Conservation (phyloP, 2,888 invertebrate species). For the Neoitamus cyanurus region DNA sequence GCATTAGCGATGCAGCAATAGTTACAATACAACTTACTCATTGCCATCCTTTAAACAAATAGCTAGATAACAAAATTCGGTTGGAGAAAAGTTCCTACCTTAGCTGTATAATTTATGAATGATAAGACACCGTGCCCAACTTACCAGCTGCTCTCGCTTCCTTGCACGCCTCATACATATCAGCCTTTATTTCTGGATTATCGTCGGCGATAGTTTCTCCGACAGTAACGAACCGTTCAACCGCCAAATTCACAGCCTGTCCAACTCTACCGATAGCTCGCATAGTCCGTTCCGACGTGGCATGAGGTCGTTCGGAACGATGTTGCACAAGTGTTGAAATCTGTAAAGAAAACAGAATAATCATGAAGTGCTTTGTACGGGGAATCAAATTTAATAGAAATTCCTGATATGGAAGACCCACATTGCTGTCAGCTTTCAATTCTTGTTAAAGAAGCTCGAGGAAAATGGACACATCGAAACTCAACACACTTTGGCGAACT, state of each 20-base stretch:
- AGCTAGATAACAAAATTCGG: not conserved
- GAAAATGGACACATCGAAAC: not conserved
- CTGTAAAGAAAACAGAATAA: slow-evolving; percentile 67
- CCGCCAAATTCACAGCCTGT: slow-evolving; percentile 95
- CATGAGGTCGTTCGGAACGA: slow-evolving; percentile 71
- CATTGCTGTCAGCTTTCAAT: not conserved
- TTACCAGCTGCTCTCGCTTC: slow-evolving; percentile 95
- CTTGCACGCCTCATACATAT: slow-evolving; percentile 98
- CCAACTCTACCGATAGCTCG: slow-evolving; percentile 90
- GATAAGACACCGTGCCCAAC: slow-evolving; percentile 50
- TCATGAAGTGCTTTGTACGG: slow-evolving; percentile 9
- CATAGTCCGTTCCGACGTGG: slow-evolving; percentile 69
- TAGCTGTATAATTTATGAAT: not conserved
- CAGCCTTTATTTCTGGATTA: slow-evolving; percentile 95
- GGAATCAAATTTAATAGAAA: slow-evolving; percentile 3
- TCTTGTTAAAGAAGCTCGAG: not conserved
- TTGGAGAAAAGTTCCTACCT: not conserved
- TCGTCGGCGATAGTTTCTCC: slow-evolving; percentile 99
- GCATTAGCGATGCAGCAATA: no score
- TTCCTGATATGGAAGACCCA: not conserved
- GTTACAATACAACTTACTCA: not conserved
- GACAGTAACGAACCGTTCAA: slow-evolving; percentile 97
- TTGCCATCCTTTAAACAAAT: not conserved
- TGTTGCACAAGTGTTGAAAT: slow-evolving; percentile 93
- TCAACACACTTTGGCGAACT: not conserved